phyloP scores from a whole-genome alignment of 2,797 vertebrate species.

The Passerculus sandwichensis region DNA sequence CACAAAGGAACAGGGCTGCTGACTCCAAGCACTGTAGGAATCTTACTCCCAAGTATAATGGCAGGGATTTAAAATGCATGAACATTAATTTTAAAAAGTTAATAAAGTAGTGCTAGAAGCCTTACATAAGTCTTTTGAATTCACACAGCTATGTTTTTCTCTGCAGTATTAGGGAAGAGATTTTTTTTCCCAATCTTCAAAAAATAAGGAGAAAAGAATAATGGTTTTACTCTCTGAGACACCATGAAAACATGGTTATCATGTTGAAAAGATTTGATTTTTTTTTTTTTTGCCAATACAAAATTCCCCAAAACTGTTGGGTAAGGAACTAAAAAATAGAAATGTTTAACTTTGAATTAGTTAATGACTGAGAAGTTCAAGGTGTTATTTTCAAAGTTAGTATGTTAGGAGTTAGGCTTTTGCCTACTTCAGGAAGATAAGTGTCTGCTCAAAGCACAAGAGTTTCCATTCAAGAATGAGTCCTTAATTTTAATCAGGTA shows the following conservation, averaged over 20 bases:
- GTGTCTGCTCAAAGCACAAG: conserved; percentile 14
- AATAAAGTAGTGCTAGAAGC: neutral
- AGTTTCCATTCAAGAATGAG: conserved; percentile 29
- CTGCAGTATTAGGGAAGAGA: neutral
- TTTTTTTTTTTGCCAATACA: neutral
- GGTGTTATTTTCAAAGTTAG: neutral
- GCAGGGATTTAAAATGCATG: conserved; percentile 8
- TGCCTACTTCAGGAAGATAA: neutral
- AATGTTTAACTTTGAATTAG: neutral
- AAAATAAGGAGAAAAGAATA: neutral
- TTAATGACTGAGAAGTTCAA: neutral
- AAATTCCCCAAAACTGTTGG: neutral
- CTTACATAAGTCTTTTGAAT: neutral
- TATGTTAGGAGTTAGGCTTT: neutral
- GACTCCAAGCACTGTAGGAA: neutral
- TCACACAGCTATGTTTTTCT: neutral
- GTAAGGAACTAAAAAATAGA: neutral
- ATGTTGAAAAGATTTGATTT: neutral
- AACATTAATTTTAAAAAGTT: neutral
- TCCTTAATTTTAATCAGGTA: conserved; percentile 49
- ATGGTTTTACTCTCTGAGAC: neutral
- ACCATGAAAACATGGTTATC: neutral
- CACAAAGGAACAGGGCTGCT: neutral
- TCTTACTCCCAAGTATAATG: neutral
- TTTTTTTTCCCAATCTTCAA: neutral